phyloP scores from a whole-genome alignment of 2,797 vertebrate genomes.

The Corythornis leucogaster region DNA sequence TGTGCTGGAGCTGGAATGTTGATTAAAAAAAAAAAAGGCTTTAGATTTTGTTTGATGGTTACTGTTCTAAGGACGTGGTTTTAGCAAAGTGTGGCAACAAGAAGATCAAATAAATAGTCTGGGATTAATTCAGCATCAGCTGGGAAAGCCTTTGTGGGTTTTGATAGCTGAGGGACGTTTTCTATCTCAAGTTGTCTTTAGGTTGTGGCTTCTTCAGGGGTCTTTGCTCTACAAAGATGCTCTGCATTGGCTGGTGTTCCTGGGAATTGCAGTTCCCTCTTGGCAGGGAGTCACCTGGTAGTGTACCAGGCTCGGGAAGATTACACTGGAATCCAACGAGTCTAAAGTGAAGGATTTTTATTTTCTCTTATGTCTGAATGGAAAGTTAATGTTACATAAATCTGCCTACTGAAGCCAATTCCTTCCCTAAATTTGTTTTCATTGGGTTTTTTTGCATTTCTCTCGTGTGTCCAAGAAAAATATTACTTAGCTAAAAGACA shows the following conservation, averaged over 20 bases:
- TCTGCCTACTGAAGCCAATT: slow-evolving; percentile 62
- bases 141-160: not conserved
- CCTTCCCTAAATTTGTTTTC: slow-evolving; percentile 53
- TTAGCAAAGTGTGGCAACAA: not conserved
- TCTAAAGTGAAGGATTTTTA: not conserved
- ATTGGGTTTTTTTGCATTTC: slow-evolving; percentile 16
- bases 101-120: not conserved
- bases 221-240: not conserved
- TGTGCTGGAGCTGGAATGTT: not conserved
- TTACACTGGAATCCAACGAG: not conserved
- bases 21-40: not conserved
- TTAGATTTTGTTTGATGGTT: not conserved
- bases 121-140: not conserved
- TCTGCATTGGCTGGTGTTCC: not conserved
- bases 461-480: slow-evolving; percentile 43
- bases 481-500: slow-evolving; percentile 56
- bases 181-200: not conserved
- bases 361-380: not conserved
- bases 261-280: not conserved
- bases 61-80: rapidly evolving
- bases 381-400: slow-evolving; percentile 56
- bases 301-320: not conserved
- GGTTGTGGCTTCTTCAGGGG: not conserved
- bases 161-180: not conserved
- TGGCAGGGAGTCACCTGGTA: not conserved